Evolutionary conservation across 2,888 invertebrate species (phyloP).

Genomic region (Polydrusus tereticollis): DNA sequence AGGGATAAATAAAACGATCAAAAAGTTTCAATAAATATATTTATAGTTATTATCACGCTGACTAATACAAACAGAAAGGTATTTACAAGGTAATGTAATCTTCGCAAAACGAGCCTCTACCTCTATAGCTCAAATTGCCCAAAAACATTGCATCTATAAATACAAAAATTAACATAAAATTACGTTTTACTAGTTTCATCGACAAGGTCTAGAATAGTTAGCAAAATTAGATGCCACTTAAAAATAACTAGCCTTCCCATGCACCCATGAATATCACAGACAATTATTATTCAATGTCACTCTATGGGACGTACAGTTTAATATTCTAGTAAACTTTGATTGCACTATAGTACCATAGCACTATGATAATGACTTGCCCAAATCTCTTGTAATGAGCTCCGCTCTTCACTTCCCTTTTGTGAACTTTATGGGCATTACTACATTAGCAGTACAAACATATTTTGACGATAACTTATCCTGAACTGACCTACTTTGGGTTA

Average conservation of each 20-base stretch:
- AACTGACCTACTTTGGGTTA: too few relatives aligned
- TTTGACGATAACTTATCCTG: too few relatives aligned
- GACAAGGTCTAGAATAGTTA: too few relatives aligned
- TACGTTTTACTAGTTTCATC: not conserved
- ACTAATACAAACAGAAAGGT: not conserved
- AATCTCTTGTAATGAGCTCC: too few relatives aligned
- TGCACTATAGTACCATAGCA: too few relatives aligned
- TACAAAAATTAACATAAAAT: not conserved
- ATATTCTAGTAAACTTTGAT: too few relatives aligned
- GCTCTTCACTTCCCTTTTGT: too few relatives aligned
- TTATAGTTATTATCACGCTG: conserved; percentile 2
- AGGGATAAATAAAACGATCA: not conserved
- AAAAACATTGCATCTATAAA: not conserved
- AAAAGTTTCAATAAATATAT: not conserved
- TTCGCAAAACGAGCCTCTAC: not conserved
- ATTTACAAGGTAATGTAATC: conserved; percentile 27
- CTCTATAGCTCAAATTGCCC: not conserved
- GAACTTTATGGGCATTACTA: not conserved
- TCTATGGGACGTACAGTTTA: too few relatives aligned
- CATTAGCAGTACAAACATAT: not conserved
- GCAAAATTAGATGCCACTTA: not conserved
- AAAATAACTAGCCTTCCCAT: not conserved
- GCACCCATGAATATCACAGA: conserved; percentile 36
- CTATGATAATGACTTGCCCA: too few relatives aligned
- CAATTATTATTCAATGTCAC: conserved; percentile 18